Evolutionary conservation across 2,888 invertebrate genomes (phyloP).

Genomic region (Deilephila porcellus): DNA sequence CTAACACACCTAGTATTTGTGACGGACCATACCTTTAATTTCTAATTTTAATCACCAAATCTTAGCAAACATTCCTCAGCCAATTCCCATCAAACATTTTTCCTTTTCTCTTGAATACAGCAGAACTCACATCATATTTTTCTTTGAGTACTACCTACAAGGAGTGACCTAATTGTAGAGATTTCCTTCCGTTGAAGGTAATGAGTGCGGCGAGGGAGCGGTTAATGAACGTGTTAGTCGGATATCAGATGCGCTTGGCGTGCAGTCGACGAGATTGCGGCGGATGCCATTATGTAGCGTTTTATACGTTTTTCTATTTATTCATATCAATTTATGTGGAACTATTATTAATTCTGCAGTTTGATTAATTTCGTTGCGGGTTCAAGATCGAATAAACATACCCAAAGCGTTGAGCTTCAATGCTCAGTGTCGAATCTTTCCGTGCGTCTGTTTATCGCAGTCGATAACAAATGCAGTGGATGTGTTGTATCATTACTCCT

Average conservation of each 20-base stretch:
- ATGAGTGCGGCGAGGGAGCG: slow-evolving; percentile 43
- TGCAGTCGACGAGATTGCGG: slow-evolving; percentile 35
- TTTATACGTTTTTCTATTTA: background rate
- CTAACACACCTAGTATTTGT: no score
- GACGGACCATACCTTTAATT: background rate
- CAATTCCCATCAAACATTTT: background rate
- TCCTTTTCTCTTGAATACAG: slow-evolving; percentile 19
- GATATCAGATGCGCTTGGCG: slow-evolving; percentile 46
- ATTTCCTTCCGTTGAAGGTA: slow-evolving; percentile 40
- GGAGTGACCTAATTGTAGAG: slow-evolving; percentile 52
- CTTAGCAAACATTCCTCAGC: background rate
- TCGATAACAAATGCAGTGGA: no score
- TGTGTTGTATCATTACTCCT: no score
- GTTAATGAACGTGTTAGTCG: slow-evolving; percentile 60
- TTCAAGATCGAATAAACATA: no score
- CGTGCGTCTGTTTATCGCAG: no score
- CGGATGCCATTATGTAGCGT: background rate
- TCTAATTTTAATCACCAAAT: background rate
- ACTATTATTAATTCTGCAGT: no score
- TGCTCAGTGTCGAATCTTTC: no score
- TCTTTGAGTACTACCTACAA: slow-evolving; percentile 31
- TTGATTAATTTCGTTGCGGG: no score
- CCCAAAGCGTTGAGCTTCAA: no score
- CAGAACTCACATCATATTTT: background rate
- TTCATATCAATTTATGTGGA: background rate